Evolutionary conservation across 2,797 vertebrate genomes (phyloP).

Genomic region (Sebastes vulpes): DNA sequence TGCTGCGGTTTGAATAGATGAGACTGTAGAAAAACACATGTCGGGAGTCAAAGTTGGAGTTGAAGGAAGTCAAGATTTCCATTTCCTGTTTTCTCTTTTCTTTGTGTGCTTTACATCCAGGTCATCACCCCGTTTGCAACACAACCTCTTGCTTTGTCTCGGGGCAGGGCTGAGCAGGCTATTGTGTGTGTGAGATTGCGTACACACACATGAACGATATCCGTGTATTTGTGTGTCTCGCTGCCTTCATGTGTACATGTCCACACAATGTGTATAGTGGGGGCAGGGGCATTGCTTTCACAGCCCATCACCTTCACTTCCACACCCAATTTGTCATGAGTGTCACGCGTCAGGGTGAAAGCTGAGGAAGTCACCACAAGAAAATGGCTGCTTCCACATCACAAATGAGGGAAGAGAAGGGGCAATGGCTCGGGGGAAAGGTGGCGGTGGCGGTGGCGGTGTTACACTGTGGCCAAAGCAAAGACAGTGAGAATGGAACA

Average conservation of each 20-base stretch:
- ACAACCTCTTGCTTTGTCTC: slow-evolving; percentile 81
- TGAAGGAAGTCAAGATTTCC: slow-evolving; percentile 82
- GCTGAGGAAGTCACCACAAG: slow-evolving; percentile 85
- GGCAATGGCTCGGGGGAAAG: slow-evolving; percentile 52
- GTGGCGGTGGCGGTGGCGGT: slow-evolving; percentile 13
- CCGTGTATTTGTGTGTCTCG: slow-evolving; percentile 64
- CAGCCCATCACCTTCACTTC: slow-evolving; percentile 90
- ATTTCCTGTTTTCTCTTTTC: slow-evolving; percentile 86
- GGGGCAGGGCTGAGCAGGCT: slow-evolving; percentile 26
- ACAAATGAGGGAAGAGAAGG: slow-evolving; percentile 71
- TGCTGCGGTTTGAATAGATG: slow-evolving; percentile 48
- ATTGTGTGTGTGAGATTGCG: slow-evolving; percentile 45
- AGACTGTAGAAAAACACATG: slow-evolving; percentile 57
- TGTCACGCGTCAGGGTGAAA: slow-evolving; percentile 90
- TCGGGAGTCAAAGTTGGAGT: slow-evolving; percentile 82
- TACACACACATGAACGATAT: slow-evolving; percentile 24
- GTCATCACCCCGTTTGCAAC: slow-evolving; percentile 82
- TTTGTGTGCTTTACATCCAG: slow-evolving; percentile 89
- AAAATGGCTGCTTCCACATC: slow-evolving; percentile 91
- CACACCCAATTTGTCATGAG: slow-evolving; percentile 92
- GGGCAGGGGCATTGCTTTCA: slow-evolving; percentile 91
- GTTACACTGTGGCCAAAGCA: slow-evolving; percentile 43
- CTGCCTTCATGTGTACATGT: slow-evolving; percentile 60
- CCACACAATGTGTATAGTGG: slow-evolving; percentile 66
- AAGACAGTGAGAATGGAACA: slow-evolving; percentile 69